Base-by-base conservation (phyloP, 2,113 vertebrate genomes). In the Hemibagrus wyckioides region DNA sequence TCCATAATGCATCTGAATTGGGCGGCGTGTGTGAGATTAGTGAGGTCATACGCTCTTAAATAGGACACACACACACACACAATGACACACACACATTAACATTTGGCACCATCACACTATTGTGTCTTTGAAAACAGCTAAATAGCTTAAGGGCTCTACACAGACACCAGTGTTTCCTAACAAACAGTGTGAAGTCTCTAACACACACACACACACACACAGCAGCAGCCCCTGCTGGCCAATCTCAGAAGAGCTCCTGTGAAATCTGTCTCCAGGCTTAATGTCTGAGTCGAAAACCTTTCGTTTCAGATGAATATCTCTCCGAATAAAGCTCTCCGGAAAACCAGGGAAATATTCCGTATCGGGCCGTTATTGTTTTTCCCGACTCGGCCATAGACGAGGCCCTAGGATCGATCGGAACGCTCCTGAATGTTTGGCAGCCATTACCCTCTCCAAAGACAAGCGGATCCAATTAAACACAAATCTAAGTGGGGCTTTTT, bases 401-500 rank as follows among this genome's bases (percentile, higher is more conserved):
- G 50, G 6, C 10, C 28, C 17, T 19, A 17, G 36, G 39, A 82
- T 86, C 77, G 85, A 86, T 86, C 14, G 1, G 13, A 19, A 48
- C 65, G 50, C 71, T n/a, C 50, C 52, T 10, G 57, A 28, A 73
- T 41, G 61, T 79, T 65, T 30, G 85, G 50, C 63, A 81, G 65
- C 50, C 76, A 75, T 85, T 81, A 36, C 15, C 30, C 67, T 63
- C 69, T 71, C 85, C 36, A 57, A 82, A 82, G 69, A 73, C 80
- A 83, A 81, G 79, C 30, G 15, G 36, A 87, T 71, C 76, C 87
- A 71, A 88, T 88, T 90, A 90, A 90, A 88, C 73, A 36, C 61
- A 50, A 76, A 65, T 36, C 59, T 88, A 88, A 90, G 86, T 90
- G 89, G 81, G 13, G 30, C 75, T 82, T 54, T 88, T 86, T 90